Evolutionary conservation across 2,888 invertebrate species (phyloP), one percentile per base, ranked within the genome.

Genomic region (Chelonus formosanus): DNA sequence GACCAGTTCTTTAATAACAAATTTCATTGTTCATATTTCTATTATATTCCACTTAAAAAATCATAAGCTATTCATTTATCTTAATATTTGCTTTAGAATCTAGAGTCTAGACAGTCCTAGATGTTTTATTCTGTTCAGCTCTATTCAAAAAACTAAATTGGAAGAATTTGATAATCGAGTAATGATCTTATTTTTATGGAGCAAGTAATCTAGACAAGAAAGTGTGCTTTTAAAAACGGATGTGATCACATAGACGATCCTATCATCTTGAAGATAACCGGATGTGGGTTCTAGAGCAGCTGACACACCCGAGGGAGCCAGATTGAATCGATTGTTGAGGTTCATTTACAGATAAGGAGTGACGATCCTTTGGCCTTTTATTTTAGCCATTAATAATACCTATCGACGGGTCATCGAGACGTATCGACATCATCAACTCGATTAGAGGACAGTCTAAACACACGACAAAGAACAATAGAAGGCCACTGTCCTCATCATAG

Each of bases 401-500:
- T 53, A 53, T 35, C 36, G 3, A 47, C 35, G 20, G 8, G 36
- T 20, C 10, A 36, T n/a, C 32, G 35, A 59, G 5, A 7, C 35
- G n/a, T 34, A 47, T 48, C 10, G 8, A 20, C 6, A 40, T 47
- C 47, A 58, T 58, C 58, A 47, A 8, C 8, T 50, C 20, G 6
- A 59, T 59, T 59, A 48, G 7, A 8, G 6, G 50, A 52, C 40
- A 40, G 40, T 40, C 40, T 40, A 40, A 40, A 40, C 40, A 40
- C 40, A 8, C 31, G 47, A 44, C 31, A 32, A 44, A 48, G 48
- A 59, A 59, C 59, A 59, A 59, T 59, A 50, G 59, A 36, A 47
- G 59, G 59, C 50, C 48, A 5, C 35, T 50, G 50, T 58, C 50
- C 35, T 20, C 59, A 43, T 50, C 20, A 20, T 20, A 20, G 20